Percentiles rank a stretch among this genome's conserved stretches.
These are phyloP conservation scores for Macrocentrus cingulum DNA, from an alignment of 1,140 invertebrate species.

Conservation along the genomic window DNA sequence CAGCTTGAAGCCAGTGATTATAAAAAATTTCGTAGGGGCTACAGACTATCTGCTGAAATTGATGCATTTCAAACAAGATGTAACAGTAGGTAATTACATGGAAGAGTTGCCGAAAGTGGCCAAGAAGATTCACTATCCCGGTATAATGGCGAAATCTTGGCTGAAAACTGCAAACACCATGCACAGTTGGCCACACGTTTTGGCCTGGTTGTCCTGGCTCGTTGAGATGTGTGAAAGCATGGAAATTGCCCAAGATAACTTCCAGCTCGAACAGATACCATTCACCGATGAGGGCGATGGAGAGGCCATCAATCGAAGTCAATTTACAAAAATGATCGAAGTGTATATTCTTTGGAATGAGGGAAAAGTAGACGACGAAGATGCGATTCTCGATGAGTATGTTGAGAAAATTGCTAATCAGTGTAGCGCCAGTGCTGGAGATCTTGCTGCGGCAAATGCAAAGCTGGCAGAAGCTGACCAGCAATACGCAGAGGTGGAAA, in stretches of 20 bases:
- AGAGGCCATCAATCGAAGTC: conserved; percentile 30
- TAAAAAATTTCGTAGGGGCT: conserved; percentile 50
- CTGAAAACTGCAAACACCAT: conserved; percentile 63
- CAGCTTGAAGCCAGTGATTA: conserved; percentile 46
- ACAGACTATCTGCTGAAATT: conserved; percentile 38
- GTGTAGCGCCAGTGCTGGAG: conserved; percentile 33
- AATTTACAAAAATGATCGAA: conserved; percentile 35
- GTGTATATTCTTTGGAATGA: conserved; percentile 38
- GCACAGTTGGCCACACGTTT: conserved; percentile 62
- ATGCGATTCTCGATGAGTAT: conserved; percentile 33
- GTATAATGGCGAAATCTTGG: conserved; percentile 62
- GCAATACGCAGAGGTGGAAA: conserved; percentile 25
- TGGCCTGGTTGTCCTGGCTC: conserved; percentile 62
- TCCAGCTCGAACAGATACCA: conserved; percentile 36
- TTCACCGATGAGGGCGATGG: conserved; percentile 32
- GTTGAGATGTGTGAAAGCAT: conserved; percentile 51
- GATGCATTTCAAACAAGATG: conserved; percentile 36
- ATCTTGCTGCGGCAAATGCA: conserved; percentile 14
- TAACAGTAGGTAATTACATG: conserved; percentile 46
- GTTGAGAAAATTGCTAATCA: conserved; percentile 33
- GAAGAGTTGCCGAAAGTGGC: conserved; percentile 58
- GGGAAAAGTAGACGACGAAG: conserved; percentile 41
- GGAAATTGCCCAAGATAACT: conserved; percentile 25
- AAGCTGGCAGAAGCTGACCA: conserved; percentile 30
- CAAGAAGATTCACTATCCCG: conserved; percentile 62